Percentiles rank a stretch among this genome's conserved stretches.
These are phyloP conservation scores for Oryzias curvinotus DNA, from an alignment of 2,113 vertebrate species.

Conservation along the genomic window DNA sequence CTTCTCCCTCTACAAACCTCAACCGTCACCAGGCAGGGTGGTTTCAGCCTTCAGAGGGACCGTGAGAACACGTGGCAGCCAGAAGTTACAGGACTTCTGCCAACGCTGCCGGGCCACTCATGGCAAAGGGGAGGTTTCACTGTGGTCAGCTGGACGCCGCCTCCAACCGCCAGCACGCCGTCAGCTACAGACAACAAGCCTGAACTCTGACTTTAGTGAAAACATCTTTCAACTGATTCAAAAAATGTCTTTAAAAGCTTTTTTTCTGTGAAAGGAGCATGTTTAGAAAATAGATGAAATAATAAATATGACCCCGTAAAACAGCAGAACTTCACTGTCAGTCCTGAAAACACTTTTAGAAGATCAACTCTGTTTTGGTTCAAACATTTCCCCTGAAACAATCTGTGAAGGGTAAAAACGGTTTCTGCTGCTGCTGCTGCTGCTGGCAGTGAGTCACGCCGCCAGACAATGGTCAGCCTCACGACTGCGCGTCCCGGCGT, in stretches of 20 bases:
- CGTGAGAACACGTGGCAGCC: conserved; percentile 60
- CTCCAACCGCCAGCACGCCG: conserved; percentile 17
- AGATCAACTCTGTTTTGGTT: no score
- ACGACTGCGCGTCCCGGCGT: conserved; percentile 23
- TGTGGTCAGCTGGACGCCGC: conserved; percentile 41
- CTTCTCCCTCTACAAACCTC: conserved; percentile 17
- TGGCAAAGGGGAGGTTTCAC: conserved; percentile 23
- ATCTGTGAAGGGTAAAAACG: neutral
- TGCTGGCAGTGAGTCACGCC: conserved; percentile 46
- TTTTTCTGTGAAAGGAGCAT: conserved; percentile 18
- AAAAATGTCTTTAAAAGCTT: conserved; percentile 28
- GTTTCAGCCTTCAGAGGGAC: conserved; percentile 39
- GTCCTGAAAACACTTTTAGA: no score
- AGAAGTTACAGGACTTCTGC: conserved; percentile 59
- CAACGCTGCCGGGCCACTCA: conserved; percentile 25
- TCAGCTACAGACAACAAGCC: conserved; percentile 53
- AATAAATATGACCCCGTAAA: no score
- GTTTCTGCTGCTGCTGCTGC: neutral
- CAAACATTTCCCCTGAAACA: no score
- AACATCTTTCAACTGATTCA: conserved; percentile 4
- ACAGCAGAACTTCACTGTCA: no score
- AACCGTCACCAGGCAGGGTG: conserved; percentile 10
- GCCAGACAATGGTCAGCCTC: conserved; percentile 47
- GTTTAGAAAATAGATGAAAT: conserved; percentile 33
- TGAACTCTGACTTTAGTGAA: conserved; percentile 36